These are phyloP conservation scores for Orgyia antiqua DNA, from an alignment of 2,888 invertebrate species.

Conservation along the genomic window DNA sequence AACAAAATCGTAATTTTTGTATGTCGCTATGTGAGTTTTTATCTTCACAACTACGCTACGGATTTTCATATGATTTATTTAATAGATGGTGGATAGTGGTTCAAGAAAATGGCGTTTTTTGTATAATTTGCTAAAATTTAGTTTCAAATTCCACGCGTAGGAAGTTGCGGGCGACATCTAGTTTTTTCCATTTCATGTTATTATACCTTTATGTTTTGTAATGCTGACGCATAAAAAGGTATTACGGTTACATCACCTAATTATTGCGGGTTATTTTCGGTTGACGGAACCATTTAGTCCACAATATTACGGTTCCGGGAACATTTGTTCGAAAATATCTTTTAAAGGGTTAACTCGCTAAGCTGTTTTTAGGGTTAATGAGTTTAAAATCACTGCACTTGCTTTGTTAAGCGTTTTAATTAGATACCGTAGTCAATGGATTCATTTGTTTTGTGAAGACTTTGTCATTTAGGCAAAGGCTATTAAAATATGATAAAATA, in stretches of 20 bases:
- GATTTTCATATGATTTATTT: too few species aligned
- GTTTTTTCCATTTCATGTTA: constrained; percentile 4
- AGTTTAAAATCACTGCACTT: constrained; percentile 26
- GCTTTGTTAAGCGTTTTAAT: constrained; percentile 19
- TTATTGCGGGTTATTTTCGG: constrained; percentile 31
- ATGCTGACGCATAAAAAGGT: constrained; percentile 17
- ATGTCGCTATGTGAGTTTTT: too few species aligned
- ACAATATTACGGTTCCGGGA: constrained; percentile 31
- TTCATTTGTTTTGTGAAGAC: too few species aligned
- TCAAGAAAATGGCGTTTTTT: too few species aligned
- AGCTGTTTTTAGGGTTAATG: constrained; percentile 47
- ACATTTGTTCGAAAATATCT: constrained; percentile 30
- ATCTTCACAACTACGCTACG: too few species aligned
- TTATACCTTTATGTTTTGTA: constrained; percentile 1
- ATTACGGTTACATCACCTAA: constrained; percentile 30
- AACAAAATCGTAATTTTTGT: too few species aligned
- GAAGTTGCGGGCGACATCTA: too few species aligned
- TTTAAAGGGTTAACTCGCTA: constrained; percentile 35
- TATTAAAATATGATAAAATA: too few species aligned
- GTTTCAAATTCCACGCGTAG: too few species aligned
- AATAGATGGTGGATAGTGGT: too few species aligned
- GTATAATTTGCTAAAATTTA: too few species aligned
- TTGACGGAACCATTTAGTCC: constrained; percentile 28
- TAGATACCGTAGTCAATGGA: constrained; percentile 1
- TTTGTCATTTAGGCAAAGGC: too few species aligned